Evolutionary conservation across 1,140 invertebrate species (phyloP), one percentile per base, ranked within the genome.

Genomic region (Eriosoma lanigerum): DNA sequence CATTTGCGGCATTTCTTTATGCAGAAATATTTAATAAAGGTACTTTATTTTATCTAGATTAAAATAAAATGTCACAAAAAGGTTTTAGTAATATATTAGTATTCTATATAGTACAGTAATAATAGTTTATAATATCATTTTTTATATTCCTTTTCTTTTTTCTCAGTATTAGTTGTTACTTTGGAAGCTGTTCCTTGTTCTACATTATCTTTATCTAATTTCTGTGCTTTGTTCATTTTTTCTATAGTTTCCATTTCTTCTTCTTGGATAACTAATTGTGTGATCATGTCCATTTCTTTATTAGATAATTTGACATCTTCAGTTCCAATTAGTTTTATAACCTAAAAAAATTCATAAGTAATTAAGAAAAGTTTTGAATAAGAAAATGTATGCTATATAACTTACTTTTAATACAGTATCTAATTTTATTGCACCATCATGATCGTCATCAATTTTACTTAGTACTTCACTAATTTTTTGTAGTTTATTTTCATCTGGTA

Each of bases 351-450:
- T 0, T 29, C n/a, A n/a, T 44, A 9, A 17, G 19, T 58, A 60
- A 73, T 48, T 54, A 29, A 13, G 52, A 12, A 3, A 21, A 13
- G 21, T 72, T 54, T 13, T 17, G 24, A 64, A 29, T 0, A 56
- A 81, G 24, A 44, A 56, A 68, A 29, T n/a, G n/a, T n/a, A 56
- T 32, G 1, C 13, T n/a, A 72, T 29, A 10, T 44, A 44, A 81
- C 84, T 86, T 88, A 97, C 96, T 90, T 96, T 96, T 50, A 97
- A 86, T 81, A 97, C 93, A 86, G 96, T 92, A 86, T 96, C 95
- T 66, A 98, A 90, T 86, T 96, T 94, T 83, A 98, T 91, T 81
- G 92, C 89, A 48, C 97, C 97, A 88, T 98, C 97, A 81, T 92
- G 90, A 86, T 98, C 96, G 64, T 93, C 92, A 87, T 98, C 96